Conservation (phyloP, 1,140 invertebrate genomes). For the Bathynomus jamesi region DNA sequence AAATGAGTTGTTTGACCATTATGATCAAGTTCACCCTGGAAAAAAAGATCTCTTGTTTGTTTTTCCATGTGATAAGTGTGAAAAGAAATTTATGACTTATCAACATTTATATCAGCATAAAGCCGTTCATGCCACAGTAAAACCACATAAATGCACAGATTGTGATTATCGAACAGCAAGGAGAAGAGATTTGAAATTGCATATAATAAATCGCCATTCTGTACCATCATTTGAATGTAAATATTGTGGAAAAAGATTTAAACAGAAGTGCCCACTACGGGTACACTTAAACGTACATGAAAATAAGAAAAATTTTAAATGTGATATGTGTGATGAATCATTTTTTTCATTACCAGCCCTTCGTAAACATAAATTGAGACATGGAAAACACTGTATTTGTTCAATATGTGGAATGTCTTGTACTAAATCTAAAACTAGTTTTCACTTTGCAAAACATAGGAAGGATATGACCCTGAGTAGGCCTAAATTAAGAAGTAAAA, state of each 20-base stretch:
- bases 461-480: background rate
- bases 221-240: background rate
- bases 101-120: background rate
- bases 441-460: background rate
- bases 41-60: background rate
- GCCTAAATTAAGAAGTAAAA: background rate
- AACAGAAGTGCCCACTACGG: background rate
- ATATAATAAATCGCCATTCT: background rate
- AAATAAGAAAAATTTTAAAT: background rate
- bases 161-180: background rate
- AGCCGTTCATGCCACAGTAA: background rate
- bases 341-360: background rate
- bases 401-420: background rate
- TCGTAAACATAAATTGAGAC: background rate
- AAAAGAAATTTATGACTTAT: background rate
- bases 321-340: background rate
- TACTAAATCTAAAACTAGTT: background rate
- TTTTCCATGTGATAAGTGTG: background rate
- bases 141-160: background rate
- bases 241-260: background rate
- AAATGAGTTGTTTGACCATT: background rate
- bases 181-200: background rate
- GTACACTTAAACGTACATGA: background rate
- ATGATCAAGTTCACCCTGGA: background rate
- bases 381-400: background rate